phyloP scores from a whole-genome alignment of 2,797 vertebrate species.

The Ctenochaetus hawaiiensis region DNA sequence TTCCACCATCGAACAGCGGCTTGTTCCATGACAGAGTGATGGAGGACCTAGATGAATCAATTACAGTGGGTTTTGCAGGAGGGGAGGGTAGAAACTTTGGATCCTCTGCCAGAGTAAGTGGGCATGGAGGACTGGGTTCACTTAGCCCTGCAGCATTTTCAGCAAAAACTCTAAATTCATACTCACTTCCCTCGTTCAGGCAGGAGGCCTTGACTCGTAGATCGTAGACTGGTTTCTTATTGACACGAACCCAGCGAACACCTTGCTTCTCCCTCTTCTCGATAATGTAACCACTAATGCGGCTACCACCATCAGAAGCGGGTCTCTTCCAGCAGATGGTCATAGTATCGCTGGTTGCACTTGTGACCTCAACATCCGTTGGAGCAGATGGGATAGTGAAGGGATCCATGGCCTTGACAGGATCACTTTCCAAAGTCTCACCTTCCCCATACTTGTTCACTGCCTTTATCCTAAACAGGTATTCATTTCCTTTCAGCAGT shows the following conservation, averaged over 20 bases:
- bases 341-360: slow-evolving; percentile 92
- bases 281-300: slow-evolving; percentile 95
- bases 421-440: slow-evolving; percentile 93
- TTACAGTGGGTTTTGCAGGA: slow-evolving; percentile 92
- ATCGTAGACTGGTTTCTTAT: slow-evolving; percentile 98
- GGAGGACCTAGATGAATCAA: slow-evolving; percentile 91
- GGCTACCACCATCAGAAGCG: slow-evolving; percentile 92
- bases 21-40: slow-evolving; percentile 95
- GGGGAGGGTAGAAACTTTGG: slow-evolving; percentile 94
- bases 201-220: slow-evolving; percentile 95
- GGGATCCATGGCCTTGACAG: slow-evolving; percentile 92
- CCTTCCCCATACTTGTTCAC: slow-evolving; percentile 97
- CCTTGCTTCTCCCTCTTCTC: slow-evolving; percentile 97
- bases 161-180: slow-evolving; percentile 97
- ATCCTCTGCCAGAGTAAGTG: slow-evolving; percentile 92
- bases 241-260: slow-evolving; percentile 94
- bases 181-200: slow-evolving; percentile 94
- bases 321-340: slow-evolving; percentile 98
- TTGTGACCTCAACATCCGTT: slow-evolving; percentile 93
- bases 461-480: slow-evolving; percentile 95
- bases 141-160: slow-evolving; percentile 97
- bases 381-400: slow-evolving; percentile 93
- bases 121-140: slow-evolving; percentile 91
- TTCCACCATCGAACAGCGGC: slow-evolving; percentile 96
- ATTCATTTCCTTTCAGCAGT: slow-evolving; percentile 96